These are phyloP conservation scores for Temnothorax ravouxi DNA, from an alignment of 2,888 invertebrate species.

Conservation along the genomic window DNA sequence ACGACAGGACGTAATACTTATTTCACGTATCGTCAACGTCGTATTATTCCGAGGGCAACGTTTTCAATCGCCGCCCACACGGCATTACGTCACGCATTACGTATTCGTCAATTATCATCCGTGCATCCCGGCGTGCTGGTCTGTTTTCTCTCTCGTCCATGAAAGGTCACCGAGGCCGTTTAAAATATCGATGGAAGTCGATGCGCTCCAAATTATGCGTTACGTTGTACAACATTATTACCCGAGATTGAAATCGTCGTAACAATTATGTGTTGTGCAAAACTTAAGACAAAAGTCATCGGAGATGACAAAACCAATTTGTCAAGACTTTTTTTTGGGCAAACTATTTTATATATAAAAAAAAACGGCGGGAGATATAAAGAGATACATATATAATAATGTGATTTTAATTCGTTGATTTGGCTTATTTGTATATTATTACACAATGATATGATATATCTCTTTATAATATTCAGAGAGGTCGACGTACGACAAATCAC, in stretches of 20 bases:
- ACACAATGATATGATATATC: neutral
- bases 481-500: neutral
- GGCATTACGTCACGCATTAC: slow-evolving; percentile 44
- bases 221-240: neutral
- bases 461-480: slow-evolving; percentile 18
- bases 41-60: slow-evolving; percentile 26
- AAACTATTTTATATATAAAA: slow-evolving; percentile 3
- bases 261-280: slow-evolving; percentile 1
- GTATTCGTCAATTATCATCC: slow-evolving; percentile 33
- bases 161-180: slow-evolving; percentile 44
- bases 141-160: slow-evolving; percentile 44
- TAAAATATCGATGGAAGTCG: slow-evolving; percentile 32
- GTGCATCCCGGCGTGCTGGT: slow-evolving; percentile 30
- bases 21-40: neutral
- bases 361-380: neutral
- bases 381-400: neutral
- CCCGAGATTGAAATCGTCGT: neutral
- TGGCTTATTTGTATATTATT: neutral
- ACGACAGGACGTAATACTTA: neutral
- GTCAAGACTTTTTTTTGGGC: neutral
- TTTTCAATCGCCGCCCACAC: slow-evolving; percentile 18
- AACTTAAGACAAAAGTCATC: neutral
- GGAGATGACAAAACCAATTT: neutral
- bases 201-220: slow-evolving; percentile 27
- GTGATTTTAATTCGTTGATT: neutral